A percentile compares a stretch with the other conserved stretches of the same genome.
phyloP scores from a whole-genome alignment of 2,797 vertebrate genomes.

The Microhierax caerulescens region DNA sequence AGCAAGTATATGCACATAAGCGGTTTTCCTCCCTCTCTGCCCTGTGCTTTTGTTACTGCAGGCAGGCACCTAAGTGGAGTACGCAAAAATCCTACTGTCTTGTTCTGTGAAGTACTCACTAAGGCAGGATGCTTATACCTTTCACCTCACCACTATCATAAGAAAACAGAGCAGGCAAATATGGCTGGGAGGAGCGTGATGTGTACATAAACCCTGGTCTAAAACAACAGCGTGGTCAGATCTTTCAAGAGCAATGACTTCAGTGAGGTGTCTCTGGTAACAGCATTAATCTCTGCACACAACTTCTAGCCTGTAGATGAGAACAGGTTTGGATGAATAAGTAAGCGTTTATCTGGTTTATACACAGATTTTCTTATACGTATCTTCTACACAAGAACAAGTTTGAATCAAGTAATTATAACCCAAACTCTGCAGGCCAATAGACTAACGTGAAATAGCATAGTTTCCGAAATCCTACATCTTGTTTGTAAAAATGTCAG shows the following conservation, averaged over 20 bases:
- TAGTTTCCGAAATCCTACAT: neutral
- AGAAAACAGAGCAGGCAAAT: neutral
- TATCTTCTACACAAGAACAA: neutral
- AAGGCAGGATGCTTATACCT: neutral
- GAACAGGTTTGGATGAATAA: neutral
- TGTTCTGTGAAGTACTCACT: neutral
- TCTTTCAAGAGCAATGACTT: neutral
- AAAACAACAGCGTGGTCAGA: neutral
- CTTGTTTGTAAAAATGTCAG: neutral
- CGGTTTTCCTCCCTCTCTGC: neutral
- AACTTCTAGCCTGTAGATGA: neutral
- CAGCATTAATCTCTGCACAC: neutral
- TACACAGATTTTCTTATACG: too few species aligned
- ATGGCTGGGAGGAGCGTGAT: neutral
- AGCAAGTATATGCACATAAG: neutral
- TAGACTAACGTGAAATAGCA: neutral
- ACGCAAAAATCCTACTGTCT: neutral
- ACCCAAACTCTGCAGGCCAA: neutral
- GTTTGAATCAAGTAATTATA: neutral
- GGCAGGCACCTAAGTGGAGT: neutral
- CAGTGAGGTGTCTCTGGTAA: neutral
- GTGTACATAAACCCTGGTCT: neutral
- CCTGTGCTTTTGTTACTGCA: neutral
- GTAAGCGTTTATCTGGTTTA: neutral
- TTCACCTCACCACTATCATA: neutral